These are phyloP conservation scores for Anhinga anhinga DNA, from an alignment of 2,113 vertebrate species.

Conservation along the genomic window DNA sequence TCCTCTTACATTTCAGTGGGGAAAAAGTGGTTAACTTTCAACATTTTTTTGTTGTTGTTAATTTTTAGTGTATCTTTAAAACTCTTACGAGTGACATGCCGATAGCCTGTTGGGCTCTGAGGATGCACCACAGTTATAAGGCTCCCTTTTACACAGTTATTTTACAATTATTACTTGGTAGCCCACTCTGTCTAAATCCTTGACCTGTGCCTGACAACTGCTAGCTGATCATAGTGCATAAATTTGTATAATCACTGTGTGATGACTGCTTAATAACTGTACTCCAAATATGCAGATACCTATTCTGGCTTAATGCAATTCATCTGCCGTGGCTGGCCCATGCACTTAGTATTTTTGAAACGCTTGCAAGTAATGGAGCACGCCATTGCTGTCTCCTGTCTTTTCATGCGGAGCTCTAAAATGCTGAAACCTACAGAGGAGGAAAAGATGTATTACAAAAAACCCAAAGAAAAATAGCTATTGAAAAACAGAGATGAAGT, in stretches of 20 bases:
- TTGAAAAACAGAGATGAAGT: not conserved
- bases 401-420: not conserved
- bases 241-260: constrained; percentile 21
- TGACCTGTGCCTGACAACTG: constrained; percentile 38
- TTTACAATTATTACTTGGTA: constrained; percentile 12
- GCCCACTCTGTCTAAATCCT: not conserved
- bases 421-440: not conserved
- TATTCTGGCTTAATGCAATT: not conserved
- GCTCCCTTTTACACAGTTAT: not conserved
- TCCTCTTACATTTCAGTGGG: not conserved
- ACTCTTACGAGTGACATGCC: not conserved
- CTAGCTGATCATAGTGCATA: constrained; percentile 11
- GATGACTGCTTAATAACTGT: constrained; percentile 39
- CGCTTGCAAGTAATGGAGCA: not conserved
- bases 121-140: not conserved
- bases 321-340: not conserved
- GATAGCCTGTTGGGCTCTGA: not conserved
- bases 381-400: not conserved
- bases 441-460: not conserved
- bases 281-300: constrained; percentile 11
- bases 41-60: too few species aligned
- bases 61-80: not conserved
- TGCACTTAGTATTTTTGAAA: not conserved
- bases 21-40: not conserved
- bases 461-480: not conserved